Percentiles rank a stretch among this genome's conserved stretches.
Evolutionary conservation across 2,888 invertebrate species (phyloP).

Genomic region (Amiota communis): DNA sequence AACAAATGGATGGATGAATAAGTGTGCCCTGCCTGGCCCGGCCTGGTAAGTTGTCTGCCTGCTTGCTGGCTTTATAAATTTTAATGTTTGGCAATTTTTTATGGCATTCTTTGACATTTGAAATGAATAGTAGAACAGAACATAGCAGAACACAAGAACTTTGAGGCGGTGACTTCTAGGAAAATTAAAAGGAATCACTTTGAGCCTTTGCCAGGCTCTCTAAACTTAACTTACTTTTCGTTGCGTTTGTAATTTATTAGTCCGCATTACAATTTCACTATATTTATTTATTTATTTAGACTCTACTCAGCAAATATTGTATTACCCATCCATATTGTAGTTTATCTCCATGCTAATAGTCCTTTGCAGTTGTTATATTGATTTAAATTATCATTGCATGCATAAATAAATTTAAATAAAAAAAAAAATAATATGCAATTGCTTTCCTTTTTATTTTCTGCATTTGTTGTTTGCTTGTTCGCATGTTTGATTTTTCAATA

Average conservation of each 20-base stretch:
- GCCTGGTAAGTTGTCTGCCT: too few species aligned
- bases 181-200: slow-evolving; percentile 21
- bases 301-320: background rate
- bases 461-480: too few species aligned
- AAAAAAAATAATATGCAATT: background rate
- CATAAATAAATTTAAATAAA: slow-evolving; percentile 11
- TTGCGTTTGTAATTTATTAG: slow-evolving; percentile 18
- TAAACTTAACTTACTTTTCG: too few species aligned
- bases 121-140: slow-evolving; percentile 45
- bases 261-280: slow-evolving; percentile 9
- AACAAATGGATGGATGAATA: too few species aligned
- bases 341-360: slow-evolving; percentile 12
- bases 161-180: background rate
- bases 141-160: too few species aligned
- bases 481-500: background rate
- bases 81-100: slow-evolving; percentile 26
- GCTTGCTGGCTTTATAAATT: slow-evolving; percentile 14
- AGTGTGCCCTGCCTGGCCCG: too few species aligned
- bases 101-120: slow-evolving; percentile 55
- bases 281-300: slow-evolving; percentile 5
- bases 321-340: background rate
- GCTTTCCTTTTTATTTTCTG: too few species aligned
- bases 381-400: slow-evolving; percentile 25
- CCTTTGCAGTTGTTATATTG: slow-evolving; percentile 14
- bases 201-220: too few species aligned